A percentile compares a stretch with the other conserved stretches of the same genome.
phyloP scores from a whole-genome alignment of 2,888 invertebrate species.

The Noctua comes region DNA sequence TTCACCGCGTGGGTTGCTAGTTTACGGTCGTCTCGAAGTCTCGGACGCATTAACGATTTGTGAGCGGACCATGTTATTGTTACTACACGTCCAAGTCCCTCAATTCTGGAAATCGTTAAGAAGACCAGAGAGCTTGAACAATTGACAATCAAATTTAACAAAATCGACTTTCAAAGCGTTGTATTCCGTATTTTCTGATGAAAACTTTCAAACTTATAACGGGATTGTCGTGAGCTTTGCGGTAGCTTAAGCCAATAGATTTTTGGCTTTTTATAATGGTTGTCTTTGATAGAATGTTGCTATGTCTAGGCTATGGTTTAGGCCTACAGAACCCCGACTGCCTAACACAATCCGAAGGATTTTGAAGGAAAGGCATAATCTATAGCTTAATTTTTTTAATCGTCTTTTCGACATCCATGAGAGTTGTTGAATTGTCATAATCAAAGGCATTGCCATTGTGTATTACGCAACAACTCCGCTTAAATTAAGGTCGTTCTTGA shows the following conservation, averaged over 20 bases:
- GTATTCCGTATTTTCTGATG: background rate
- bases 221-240: background rate
- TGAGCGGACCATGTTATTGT: constrained; percentile 66
- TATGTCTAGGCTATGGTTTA: no score
- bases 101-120: constrained; percentile 54
- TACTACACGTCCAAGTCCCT: constrained; percentile 57
- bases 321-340: background rate
- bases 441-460: background rate
- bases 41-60: constrained; percentile 64
- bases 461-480: background rate
- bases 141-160: background rate
- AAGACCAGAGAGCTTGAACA: constrained; percentile 22
- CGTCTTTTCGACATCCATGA: background rate
- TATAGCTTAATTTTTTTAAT: background rate
- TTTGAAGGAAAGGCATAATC: background rate
- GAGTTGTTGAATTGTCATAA: background rate
- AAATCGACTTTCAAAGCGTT: background rate
- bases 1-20: constrained; percentile 63
- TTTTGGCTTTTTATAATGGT: background rate
- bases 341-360: background rate
- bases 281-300: no score
- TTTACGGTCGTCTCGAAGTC: constrained; percentile 66
- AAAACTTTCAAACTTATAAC: background rate
- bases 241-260: background rate
- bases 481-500: constrained; percentile 59